A percentile compares a stretch with the other conserved stretches of the same genome.
Evolutionary conservation across 2,113 vertebrate genomes (phyloP).

Genomic region (Clupea harengus): DNA sequence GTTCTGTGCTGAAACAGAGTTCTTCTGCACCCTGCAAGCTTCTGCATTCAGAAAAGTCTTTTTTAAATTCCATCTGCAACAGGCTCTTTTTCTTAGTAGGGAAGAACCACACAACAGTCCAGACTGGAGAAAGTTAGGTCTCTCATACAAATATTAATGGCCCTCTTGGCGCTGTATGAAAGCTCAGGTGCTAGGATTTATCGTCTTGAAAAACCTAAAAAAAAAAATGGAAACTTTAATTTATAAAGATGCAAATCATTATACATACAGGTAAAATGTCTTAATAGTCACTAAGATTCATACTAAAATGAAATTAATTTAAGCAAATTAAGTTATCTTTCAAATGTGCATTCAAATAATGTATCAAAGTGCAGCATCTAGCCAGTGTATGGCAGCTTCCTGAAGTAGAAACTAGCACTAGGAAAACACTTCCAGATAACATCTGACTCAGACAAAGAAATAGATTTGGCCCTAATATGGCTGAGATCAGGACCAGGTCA

Average conservation of each 20-base stretch:
- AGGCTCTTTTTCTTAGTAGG: constrained; percentile 11
- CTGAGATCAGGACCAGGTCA: not conserved
- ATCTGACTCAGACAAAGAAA: too few species aligned
- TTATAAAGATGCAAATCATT: not conserved
- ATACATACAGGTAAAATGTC: not conserved
- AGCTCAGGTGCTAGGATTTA: constrained; percentile 81
- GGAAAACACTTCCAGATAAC: too few species aligned
- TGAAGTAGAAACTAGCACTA: too few species aligned
- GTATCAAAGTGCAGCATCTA: too few species aligned
- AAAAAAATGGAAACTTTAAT: constrained; percentile 52
- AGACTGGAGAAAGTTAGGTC: not conserved
- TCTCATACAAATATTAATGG: not conserved
- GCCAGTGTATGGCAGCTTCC: too few species aligned
- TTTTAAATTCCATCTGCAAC: constrained; percentile 24
- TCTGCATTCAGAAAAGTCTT: constrained; percentile 17
- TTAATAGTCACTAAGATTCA: not conserved
- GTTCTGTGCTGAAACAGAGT: not conserved
- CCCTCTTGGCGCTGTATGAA: constrained; percentile 19
- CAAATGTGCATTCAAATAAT: too few species aligned
- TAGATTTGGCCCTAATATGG: not conserved
- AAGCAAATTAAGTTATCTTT: not conserved
- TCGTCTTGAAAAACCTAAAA: constrained; percentile 91
- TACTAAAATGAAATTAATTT: not conserved
- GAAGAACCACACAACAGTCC: constrained; percentile 26
- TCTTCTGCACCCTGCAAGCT: not conserved